Evolutionary conservation across 2,797 vertebrate species (phyloP), one percentile per base, ranked within the genome.

Genomic region (Schizopygopsis malacanthus): DNA sequence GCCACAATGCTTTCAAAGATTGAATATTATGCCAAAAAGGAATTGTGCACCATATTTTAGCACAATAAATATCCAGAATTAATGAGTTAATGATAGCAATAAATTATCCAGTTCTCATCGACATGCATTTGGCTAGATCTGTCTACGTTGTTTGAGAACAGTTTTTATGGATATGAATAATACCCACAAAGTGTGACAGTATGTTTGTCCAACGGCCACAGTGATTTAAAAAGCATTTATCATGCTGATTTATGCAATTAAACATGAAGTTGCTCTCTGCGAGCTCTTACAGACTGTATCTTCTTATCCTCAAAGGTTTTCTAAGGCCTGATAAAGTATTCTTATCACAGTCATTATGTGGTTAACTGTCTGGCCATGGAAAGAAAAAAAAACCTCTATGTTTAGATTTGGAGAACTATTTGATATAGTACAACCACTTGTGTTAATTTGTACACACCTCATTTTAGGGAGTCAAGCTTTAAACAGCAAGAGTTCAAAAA

Each of bases 221-320:
- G 92, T 92, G 92, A 94, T 95, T 94, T 94, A 94, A 94, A 93
- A 91, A 94, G 91, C 92, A 94, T 93, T 93, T 95, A 95, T 96
- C 95, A 90, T 92, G 92, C 92, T 95, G 92, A 95, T 96, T 94
- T 94, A 95, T 93, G 93, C 94, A 96, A 95, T 96, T 96, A 95
- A 95, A 96, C 95, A 95, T 94, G 94, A 95, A 95, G 95, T 95
- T 94, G 93, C 91, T 92, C 92, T 94, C 92, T 94, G 91, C 91
- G 88, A 94, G 91, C 92, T 91, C 92, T 81, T 92, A 92, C 93
- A 92, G 93, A 93, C 95, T 94, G 92, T 93, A 96, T 96, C 94
- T 87, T 94, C 95, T 93, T 95, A 95, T 95, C 95, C 94, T 96
- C 95, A 96, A 96, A 96, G 96, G 92, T 59, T 94, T 96, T 94